Evolutionary conservation across 2,113 vertebrate genomes (phyloP).

Genomic region (Xenopus laevis): DNA sequence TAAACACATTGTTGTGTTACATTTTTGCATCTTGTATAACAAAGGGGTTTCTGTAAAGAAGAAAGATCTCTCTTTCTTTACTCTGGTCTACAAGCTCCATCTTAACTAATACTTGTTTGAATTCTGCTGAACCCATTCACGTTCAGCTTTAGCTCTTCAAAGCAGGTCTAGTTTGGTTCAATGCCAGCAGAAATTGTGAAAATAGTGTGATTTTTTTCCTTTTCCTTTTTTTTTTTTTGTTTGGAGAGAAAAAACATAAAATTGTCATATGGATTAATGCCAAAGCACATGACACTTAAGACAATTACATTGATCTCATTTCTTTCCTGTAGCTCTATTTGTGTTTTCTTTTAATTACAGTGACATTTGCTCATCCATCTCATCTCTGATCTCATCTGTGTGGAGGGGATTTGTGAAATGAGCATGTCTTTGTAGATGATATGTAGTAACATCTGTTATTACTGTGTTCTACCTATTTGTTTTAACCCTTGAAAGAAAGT

Average conservation of each 20-base stretch:
- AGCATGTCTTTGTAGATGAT: neutral
- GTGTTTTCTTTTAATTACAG: constrained; percentile 33
- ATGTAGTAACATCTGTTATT: constrained; percentile 8
- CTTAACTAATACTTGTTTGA: constrained; percentile 13
- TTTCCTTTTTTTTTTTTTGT: constrained; percentile 1
- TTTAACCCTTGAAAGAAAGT: constrained; percentile 1
- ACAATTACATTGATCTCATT: constrained; percentile 38
- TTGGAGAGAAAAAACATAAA: constrained; percentile 15
- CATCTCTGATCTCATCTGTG: constrained; percentile 19
- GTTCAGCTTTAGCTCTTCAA: neutral
- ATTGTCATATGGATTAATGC: constrained; percentile 18
- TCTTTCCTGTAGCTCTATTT: constrained; percentile 17
- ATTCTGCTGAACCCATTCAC: constrained; percentile 19
- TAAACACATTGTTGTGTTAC: neutral
- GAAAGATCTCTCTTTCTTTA: constrained; percentile 11
- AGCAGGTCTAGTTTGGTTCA: constrained; percentile 35
- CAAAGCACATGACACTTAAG: constrained; percentile 32
- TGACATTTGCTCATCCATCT: constrained; percentile 31
- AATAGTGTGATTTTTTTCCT: neutral
- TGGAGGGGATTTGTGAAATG: constrained; percentile 25
- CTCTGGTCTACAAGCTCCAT: constrained; percentile 9
- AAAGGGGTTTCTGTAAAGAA: constrained; percentile 2
- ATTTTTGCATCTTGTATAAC: constrained; percentile 3
- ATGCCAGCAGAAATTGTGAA: constrained; percentile 18
- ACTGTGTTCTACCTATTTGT: neutral